A percentile compares a stretch with the other conserved stretches of the same genome.
Conservation (phyloP, 2,113 vertebrate genomes). For the Myotis lucifugus region DNA sequence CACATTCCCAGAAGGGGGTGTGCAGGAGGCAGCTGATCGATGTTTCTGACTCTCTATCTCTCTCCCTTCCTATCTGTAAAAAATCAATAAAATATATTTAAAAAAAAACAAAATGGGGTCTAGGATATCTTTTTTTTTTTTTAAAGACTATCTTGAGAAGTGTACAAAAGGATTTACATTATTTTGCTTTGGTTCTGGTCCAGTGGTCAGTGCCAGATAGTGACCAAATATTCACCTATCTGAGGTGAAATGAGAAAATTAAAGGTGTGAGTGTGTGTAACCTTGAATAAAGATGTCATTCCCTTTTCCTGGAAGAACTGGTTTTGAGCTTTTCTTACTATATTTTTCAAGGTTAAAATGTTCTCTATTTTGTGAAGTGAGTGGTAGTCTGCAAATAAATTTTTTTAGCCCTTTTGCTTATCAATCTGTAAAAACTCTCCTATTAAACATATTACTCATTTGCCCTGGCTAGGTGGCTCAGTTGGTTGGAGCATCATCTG, state of each 20-base stretch:
- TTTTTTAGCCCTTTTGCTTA: not conserved
- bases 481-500: not conserved
- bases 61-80: too few relatives aligned
- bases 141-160: not conserved
- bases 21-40: too few relatives aligned
- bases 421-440: not conserved
- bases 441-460: not conserved
- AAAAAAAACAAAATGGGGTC: not conserved
- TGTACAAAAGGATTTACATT: not conserved
- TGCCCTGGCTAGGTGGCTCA: not conserved
- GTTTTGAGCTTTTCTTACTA: not conserved
- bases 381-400: not conserved
- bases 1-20: too few relatives aligned
- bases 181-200: not conserved
- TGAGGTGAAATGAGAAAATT: not conserved
- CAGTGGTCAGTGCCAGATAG: not conserved
- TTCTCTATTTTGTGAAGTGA: not conserved
- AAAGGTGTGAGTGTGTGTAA: not conserved
- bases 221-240: not conserved
- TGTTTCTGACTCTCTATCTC: too few relatives aligned
- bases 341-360: not conserved
- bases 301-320: not conserved
- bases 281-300: too few relatives aligned
- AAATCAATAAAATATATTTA: too few relatives aligned
- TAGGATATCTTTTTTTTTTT: not conserved